Percentiles rank a stretch among this genome's conserved stretches.
Evolutionary conservation across 2,113 vertebrate genomes (phyloP).

Genomic region (Lagopus muta): DNA sequence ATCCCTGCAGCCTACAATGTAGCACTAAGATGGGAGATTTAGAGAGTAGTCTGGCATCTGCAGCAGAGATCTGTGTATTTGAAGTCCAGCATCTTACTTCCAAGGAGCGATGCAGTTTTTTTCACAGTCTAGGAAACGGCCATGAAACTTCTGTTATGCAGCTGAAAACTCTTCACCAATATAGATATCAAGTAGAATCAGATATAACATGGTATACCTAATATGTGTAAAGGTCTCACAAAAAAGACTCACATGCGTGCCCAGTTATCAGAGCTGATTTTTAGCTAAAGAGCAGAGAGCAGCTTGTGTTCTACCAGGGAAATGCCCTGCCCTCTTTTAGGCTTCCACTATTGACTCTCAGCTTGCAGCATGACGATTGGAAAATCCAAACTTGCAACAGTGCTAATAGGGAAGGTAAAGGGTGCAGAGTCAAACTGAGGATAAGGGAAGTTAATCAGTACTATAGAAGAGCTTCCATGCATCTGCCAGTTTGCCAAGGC

Average conservation of each 20-base stretch:
- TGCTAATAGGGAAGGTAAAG: accelerated
- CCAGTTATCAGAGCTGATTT: neutral
- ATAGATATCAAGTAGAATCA: neutral
- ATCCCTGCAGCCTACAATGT: neutral
- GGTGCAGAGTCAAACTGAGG: neutral
- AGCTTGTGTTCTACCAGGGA: neutral
- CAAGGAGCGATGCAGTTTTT: neutral
- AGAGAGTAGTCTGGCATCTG: neutral
- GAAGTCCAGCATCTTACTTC: neutral
- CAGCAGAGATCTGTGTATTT: neutral
- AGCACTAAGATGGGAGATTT: neutral
- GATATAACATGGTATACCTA: neutral
- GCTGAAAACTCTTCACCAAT: neutral
- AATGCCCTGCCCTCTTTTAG: neutral
- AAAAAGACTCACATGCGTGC: neutral
- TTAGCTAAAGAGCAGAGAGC: neutral
- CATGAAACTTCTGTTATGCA: neutral
- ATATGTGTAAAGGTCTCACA: neutral
- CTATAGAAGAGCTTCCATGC: accelerated
- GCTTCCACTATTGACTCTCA: neutral
- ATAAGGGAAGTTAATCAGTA: neutral
- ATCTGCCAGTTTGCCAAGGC: accelerated
- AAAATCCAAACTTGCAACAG: neutral
- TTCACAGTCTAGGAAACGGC: neutral
- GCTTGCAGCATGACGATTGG: neutral